Evolutionary conservation across 2,797 vertebrate species (phyloP), one percentile per base, ranked within the genome.

Genomic region (Oreonectes daqikongensis): DNA sequence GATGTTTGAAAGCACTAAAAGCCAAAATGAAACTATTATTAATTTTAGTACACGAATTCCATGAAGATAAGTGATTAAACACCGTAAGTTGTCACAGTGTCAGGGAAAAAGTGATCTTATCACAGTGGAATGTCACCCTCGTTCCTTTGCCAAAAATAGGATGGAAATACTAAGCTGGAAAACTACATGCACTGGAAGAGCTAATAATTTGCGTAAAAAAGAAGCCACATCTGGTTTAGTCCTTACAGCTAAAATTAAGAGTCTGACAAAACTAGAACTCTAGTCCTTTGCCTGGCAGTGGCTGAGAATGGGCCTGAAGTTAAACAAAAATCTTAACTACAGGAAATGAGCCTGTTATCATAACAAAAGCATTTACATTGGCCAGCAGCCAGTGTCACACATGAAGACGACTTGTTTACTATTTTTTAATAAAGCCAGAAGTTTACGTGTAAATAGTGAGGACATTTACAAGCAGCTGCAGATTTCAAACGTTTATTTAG

Each of bases 141-240:
- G 38, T 90, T 79, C 86, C 80, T 88, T 89, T 90, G 89, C 90
- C 76, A 77, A 91, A 91, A 80, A 86, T 88, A 90, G 93, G 89
- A 94, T 97, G 95, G 95, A 97, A 97, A 93, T 93, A 95, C 91
- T 97, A 95, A 95, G 90, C 91, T 91, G 90, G 88, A 92, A 95
- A 95, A 94, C 88, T 92, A 91, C 93, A 93, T 93, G 92, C 91
- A 92, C 92, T 86, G 90, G 94, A 95, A 93, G 92, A 92, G 90
- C 92, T 93, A 95, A 95, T 95, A 94, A 95, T 95, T 96, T 95
- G 92, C 92, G 95, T 93, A 93, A 95, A 92, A 93, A 95, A 92
- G 94, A 95, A 92, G 85, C 89, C 92, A 96, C 95, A 97, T 97
- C 95, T 97, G 95, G 93, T 92, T 88, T 87, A 90, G 90, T 85